A percentile compares a stretch with the other conserved stretches of the same genome.
Evolutionary conservation across 2,888 invertebrate genomes (phyloP).

Genomic region (Glaucopsyche alexis): DNA sequence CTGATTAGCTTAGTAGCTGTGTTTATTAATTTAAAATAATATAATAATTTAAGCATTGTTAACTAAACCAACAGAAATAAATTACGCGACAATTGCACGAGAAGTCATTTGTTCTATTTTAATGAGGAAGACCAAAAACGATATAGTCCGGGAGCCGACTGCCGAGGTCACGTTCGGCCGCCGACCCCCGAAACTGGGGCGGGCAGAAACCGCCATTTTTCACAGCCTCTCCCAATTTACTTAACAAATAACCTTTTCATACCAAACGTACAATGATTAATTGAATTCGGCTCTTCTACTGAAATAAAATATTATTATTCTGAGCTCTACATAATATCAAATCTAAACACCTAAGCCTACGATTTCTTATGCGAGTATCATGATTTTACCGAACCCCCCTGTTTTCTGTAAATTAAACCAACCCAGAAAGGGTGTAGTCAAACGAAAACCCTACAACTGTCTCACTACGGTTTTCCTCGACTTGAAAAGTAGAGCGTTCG

Average conservation of each 20-base stretch:
- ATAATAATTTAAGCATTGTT: background rate
- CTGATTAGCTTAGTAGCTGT: no score
- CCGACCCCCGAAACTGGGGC: slow-evolving; percentile 72
- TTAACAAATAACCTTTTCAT: slow-evolving; percentile 22
- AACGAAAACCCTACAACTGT: background rate
- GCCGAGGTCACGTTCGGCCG: slow-evolving; percentile 63
- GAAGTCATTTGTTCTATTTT: slow-evolving; percentile 8
- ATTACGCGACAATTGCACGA: background rate
- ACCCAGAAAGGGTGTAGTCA: background rate
- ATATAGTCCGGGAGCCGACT: slow-evolving; percentile 33
- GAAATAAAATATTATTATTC: background rate
- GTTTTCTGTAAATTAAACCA: background rate
- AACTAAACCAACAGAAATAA: background rate
- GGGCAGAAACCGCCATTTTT: slow-evolving; percentile 47
- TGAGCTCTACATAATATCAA: background rate
- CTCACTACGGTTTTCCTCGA: background rate
- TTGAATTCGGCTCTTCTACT: background rate
- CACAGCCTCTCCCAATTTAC: slow-evolving; percentile 32
- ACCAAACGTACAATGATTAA: slow-evolving; percentile 19
- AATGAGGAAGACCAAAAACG: slow-evolving; percentile 37
- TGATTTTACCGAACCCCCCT: background rate
- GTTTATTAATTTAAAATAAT: no score
- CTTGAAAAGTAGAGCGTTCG: slow-evolving; percentile 1
- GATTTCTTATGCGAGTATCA: background rate
- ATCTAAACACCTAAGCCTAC: background rate